These are phyloP conservation scores for Aplysia californica DNA, from an alignment of 1,140 invertebrate species.

Conservation along the genomic window DNA sequence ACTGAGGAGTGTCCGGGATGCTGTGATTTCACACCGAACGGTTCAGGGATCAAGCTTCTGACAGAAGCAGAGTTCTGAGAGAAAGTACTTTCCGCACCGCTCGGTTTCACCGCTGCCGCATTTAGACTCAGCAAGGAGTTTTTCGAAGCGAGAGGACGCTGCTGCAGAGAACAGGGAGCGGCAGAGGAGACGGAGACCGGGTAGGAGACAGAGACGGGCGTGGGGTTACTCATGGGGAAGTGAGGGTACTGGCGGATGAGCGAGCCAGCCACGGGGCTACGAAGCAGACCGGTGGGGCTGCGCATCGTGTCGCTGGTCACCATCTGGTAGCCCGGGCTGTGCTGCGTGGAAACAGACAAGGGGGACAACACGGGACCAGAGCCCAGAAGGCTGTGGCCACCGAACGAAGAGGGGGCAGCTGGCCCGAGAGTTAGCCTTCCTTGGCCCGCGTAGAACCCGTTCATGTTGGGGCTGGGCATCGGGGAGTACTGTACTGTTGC, in stretches of 20 bases:
- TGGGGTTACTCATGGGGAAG: not conserved
- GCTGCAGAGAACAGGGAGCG: not conserved
- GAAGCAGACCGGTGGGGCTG: slow-evolving; percentile 3
- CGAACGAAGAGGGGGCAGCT: not conserved
- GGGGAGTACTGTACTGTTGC: slow-evolving; percentile 12
- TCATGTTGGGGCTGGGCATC: slow-evolving; percentile 20
- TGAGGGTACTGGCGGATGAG: not conserved
- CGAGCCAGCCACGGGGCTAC: not conserved
- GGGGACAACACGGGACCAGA: not conserved
- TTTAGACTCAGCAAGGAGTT: not conserved
- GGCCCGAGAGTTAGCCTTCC: not conserved
- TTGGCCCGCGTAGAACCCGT: slow-evolving; percentile 6
- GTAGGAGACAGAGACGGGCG: not conserved
- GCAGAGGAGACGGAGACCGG: not conserved
- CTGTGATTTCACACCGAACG: not conserved
- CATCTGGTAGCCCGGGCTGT: slow-evolving; percentile 26
- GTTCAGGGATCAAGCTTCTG: not conserved
- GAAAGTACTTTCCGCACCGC: not conserved
- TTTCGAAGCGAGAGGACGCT: not conserved
- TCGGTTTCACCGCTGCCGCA: not conserved
- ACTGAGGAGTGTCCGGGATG: not conserved
- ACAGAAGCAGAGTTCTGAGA: not conserved
- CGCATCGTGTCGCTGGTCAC: slow-evolving; percentile 12
- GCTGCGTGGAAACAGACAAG: slow-evolving; percentile 15
- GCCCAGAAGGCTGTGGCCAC: not conserved